Percentiles rank a stretch among this genome's conserved stretches.
Conservation (phyloP, 2,888 invertebrate genomes). For the Helleia helle region DNA sequence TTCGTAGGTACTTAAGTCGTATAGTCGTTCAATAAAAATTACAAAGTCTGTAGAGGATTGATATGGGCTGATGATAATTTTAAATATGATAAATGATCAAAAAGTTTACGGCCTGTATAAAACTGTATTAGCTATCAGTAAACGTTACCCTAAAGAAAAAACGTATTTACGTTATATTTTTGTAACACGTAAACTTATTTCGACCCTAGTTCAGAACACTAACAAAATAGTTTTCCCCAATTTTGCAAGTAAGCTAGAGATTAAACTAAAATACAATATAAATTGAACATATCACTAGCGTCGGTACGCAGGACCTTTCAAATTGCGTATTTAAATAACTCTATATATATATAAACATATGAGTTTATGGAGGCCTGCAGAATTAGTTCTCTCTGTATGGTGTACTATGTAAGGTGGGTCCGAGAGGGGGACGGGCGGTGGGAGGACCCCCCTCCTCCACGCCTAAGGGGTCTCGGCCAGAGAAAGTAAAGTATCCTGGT, state of each 20-base stretch:
- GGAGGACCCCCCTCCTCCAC: conserved; percentile 32
- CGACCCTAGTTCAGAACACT: too few relatives aligned
- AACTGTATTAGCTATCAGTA: too few relatives aligned
- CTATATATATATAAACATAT: conserved; percentile 40
- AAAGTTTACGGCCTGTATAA: too few relatives aligned
- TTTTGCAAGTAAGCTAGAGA: neutral
- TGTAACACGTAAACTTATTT: neutral
- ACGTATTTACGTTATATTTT: too few relatives aligned
- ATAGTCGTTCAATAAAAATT: too few relatives aligned
- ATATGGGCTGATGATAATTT: too few relatives aligned
- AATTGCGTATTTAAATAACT: conserved; percentile 69
- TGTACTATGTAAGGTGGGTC: conserved; percentile 62
- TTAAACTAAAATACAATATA: conserved; percentile 39
- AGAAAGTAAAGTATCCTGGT: conserved; percentile 73
- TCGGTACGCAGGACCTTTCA: conserved; percentile 37
- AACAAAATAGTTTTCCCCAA: too few relatives aligned
- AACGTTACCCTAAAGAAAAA: too few relatives aligned
- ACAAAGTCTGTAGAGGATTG: too few relatives aligned
- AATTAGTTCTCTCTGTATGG: conserved; percentile 69
- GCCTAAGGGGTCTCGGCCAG: conserved; percentile 69
- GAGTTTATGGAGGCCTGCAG: conserved; percentile 64
- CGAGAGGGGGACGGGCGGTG: conserved; percentile 29
- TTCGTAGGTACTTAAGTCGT: too few relatives aligned
- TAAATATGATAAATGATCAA: too few relatives aligned
- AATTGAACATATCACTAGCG: conserved; percentile 51